Conservation (phyloP, 2,797 vertebrate genomes). For the Aulostomus chinensis region DNA sequence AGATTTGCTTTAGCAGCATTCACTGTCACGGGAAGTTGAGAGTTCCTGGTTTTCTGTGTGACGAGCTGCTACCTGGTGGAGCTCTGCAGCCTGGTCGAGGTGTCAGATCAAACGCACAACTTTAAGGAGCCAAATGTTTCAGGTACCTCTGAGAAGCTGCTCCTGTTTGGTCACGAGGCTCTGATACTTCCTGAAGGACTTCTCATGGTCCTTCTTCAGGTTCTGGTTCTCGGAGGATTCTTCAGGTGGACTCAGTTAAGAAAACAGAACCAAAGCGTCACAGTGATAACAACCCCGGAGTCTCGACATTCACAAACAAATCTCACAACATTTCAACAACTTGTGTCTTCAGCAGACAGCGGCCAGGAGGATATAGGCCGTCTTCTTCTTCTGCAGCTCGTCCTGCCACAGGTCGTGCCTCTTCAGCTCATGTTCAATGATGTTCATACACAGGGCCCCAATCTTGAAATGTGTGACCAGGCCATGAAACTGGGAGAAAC, state of each 20-base stretch:
- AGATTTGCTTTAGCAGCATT: no score
- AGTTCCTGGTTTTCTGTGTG: no score
- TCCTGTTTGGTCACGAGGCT: conserved; percentile 92
- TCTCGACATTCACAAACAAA: not conserved
- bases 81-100: no score
- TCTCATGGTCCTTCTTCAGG: conserved; percentile 92
- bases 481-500: conserved; percentile 93
- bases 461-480: conserved; percentile 95
- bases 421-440: conserved; percentile 94
- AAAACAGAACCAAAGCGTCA: not conserved
- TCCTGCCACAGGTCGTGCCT: conserved; percentile 94
- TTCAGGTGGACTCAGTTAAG: conserved; percentile 80
- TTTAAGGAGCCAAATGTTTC: no score
- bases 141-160: conserved; percentile 89
- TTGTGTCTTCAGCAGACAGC: no score
- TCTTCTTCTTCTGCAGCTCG: conserved; percentile 92
- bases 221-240: conserved; percentile 88
- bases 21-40: no score
- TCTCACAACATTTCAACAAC: no score
- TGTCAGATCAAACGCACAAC: no score
- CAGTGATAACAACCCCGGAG: no score
- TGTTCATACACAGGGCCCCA: conserved; percentile 93
- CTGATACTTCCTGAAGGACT: conserved; percentile 91
- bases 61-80: no score
- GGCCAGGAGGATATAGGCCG: conserved; percentile 95